Base-by-base conservation (phyloP, 2,888 invertebrate species). In the Ariolimax columbianus region DNA sequence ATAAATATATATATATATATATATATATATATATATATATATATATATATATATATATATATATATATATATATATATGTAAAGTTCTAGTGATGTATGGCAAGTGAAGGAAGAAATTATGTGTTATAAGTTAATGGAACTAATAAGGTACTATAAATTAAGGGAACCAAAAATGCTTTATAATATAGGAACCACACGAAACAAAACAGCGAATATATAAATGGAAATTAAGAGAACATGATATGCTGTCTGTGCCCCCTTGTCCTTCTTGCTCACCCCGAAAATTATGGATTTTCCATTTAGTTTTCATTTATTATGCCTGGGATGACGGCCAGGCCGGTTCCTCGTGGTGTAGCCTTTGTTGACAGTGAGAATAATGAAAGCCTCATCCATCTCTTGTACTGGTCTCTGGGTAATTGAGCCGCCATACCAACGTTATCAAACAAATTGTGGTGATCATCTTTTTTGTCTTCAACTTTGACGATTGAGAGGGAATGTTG, bases 201-300 rank as follows among this genome's bases (percentile, higher is more conserved):
- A 55, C 23, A 55, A 3, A 55, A 55, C 19, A 55, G 17, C 17
- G 6, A 55, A 55, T 55, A 55, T 55, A 23, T 17, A 7, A 55
- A n/a, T 14, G 55, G 6, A 23, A 55, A 55, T 2, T 55, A 55
- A 55, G 17, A 3, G 55, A 55, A 55, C 55, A 19, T 55, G 55
- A 55, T 55, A 55, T 55, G 55, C 47, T n/a, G 14, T 47, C 55
- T 23, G 55, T 2, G 3, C 7, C 2, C 23, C 23, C 14, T 19
- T 23, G 17, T 55, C 55, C 55, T 23, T 55, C 2, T 7, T 3
- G 7, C 17, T 6, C 14, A 23, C 19, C 3, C 3, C 63, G 2
- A 77, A 77, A 36, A 77, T 33, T 77, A 77, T 77, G 59, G 77
- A 77, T 77, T 77, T 77, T 55, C 19, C 59, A 6, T 77, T 77